Percentiles rank a stretch among this genome's conserved stretches.
These are phyloP conservation scores for Caenorhabditis brenneri DNA, from an alignment of 1,140 invertebrate genomes.

Conservation along the genomic window DNA sequence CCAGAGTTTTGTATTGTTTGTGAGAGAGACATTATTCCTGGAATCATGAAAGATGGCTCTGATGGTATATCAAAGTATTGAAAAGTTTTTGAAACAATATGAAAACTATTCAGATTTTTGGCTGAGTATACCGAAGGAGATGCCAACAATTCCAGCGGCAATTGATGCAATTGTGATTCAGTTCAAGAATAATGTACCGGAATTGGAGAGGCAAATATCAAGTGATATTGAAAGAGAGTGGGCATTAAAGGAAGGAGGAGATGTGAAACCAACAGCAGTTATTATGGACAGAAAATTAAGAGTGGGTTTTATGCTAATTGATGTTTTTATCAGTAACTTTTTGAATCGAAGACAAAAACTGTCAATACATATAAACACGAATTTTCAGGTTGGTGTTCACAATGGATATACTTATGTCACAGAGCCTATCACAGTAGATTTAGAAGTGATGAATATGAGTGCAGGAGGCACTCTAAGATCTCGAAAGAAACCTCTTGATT, in stretches of 20 bases:
- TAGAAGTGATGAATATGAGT: neutral
- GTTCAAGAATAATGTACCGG: constrained; percentile 26
- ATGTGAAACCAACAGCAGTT: constrained; percentile 13
- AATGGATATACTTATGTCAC: constrained; percentile 42
- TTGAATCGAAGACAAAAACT: too few relatives aligned
- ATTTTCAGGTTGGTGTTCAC: constrained; percentile 34
- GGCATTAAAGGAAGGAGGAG: neutral
- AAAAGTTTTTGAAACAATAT: neutral
- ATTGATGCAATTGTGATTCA: constrained; percentile 33
- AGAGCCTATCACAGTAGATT: constrained; percentile 32
- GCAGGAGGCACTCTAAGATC: constrained; percentile 9
- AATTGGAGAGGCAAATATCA: constrained; percentile 38
- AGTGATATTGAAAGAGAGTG: constrained; percentile 21
- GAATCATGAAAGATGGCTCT: neutral
- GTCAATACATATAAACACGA: too few relatives aligned
- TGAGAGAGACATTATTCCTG: constrained; percentile 27
- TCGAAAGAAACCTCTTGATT: constrained; percentile 12
- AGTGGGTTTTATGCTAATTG: neutral
- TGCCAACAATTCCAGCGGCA: constrained; percentile 31
- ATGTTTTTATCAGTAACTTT: neutral
- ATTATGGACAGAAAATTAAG: constrained; percentile 39
- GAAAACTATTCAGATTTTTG: neutral
- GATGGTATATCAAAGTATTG: neutral
- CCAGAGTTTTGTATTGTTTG: constrained; percentile 48
- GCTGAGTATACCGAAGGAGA: constrained; percentile 21